Evolutionary conservation across 2,888 invertebrate genomes (phyloP), one percentile per base, ranked within the genome.

Genomic region (Pachycephus smyrnensis): DNA sequence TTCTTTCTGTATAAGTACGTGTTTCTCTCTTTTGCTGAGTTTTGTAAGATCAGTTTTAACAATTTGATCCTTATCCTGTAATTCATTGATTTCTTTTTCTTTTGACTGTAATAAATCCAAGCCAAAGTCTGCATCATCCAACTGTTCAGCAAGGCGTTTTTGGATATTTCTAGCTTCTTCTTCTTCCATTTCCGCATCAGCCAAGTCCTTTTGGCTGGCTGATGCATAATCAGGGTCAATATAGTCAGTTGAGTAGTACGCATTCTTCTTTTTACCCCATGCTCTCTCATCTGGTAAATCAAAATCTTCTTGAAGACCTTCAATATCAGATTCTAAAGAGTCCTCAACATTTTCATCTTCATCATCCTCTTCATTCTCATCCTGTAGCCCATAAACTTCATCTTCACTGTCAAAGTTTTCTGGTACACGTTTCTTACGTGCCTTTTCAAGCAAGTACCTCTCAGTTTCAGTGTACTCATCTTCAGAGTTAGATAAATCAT

Each of bases 231-330:
- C 97, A 86, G 95, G 94, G 92, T 98, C 98, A 30, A 97, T 95
- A 92, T 96, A 97, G 92, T 98, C 98, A 0, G 97, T 96, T 76
- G 96, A 95, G 92, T 98, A 98, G 90, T 95, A 98, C 68, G 94
- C 93, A 79, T 93, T 94, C 86, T 96, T 96, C 84, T 95, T 95
- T 88, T 95, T 95, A 73, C 98, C 98, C 98, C 98, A 98, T 32
- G 97, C 97, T 92, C 96, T 95, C 3, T 94, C 93, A 90, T 97
- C 94, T 0, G 97, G 97, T 82, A 97, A 92, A 87, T 95, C 94
- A 36, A 93, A 93, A 81, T 94, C 93, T 81, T 94, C 94, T 83
- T 95, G 94, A 0, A 87, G 78, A 0, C 95, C 95, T 90, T 97
- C 97, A 12, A 97, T 94, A 91, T 98, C 97, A 91, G 93, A 93